phyloP scores from a whole-genome alignment of 2,888 invertebrate species.

The Rotaria macrura region DNA sequence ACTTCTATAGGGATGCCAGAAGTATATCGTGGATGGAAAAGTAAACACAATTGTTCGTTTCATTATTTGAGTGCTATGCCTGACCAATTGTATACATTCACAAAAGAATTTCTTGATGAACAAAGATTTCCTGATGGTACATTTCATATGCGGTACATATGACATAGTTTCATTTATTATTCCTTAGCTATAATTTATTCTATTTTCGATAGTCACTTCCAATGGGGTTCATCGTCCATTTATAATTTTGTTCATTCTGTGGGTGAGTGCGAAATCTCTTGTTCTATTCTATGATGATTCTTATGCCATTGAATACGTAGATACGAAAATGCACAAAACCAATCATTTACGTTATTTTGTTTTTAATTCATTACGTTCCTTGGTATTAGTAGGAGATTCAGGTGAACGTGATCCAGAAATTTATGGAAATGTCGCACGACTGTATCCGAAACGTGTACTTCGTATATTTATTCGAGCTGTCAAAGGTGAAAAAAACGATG shows the following conservation, averaged over 20 bases:
- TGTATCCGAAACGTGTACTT: not conserved
- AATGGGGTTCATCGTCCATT: not conserved
- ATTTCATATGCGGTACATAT: conserved; percentile 12
- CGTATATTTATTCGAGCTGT: not conserved
- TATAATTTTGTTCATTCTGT: not conserved
- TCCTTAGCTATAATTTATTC: not conserved
- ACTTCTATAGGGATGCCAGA: not conserved
- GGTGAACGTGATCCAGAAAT: conserved; percentile 14
- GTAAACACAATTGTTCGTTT: not conserved
- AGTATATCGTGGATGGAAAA: not conserved
- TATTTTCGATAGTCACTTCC: not conserved
- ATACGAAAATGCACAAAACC: conserved; percentile 4
- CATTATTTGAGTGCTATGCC: conserved; percentile 22
- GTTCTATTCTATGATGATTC: not conserved
- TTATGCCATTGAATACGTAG: not conserved
- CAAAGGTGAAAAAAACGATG: not conserved
- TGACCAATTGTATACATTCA: conserved; percentile 9
- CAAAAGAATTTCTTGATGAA: not conserved
- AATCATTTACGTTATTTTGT: conserved; percentile 18
- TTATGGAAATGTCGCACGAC: not conserved
- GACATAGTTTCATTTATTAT: not conserved
- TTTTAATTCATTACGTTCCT: not conserved
- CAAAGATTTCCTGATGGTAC: not conserved
- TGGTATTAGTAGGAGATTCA: conserved; percentile 10
- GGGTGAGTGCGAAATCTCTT: not conserved